Evolutionary conservation across 2,113 vertebrate species (phyloP).

Genomic region (Catharus bicknelli): DNA sequence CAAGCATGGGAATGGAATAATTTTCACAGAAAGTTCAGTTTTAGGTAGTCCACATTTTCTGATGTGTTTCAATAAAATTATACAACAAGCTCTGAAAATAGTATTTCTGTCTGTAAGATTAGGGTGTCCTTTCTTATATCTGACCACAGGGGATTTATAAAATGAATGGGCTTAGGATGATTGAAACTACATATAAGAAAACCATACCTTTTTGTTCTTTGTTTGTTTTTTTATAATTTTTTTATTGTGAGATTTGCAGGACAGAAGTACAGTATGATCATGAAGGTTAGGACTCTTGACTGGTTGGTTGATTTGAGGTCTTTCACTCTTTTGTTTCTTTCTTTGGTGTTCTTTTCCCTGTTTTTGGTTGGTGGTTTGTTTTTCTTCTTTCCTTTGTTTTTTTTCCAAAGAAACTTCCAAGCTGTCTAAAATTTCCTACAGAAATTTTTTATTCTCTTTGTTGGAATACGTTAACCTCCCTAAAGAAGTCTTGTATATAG

Average conservation of each 20-base stretch:
- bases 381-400: not conserved
- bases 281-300: not conserved
- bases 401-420: not conserved
- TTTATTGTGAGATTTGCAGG: not conserved
- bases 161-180: not conserved
- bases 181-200: not conserved
- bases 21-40: not conserved
- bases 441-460: not conserved
- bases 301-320: not conserved
- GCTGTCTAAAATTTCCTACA: not conserved
- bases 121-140: not conserved
- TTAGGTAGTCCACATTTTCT: not conserved
- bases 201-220: not conserved
- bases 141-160: not conserved
- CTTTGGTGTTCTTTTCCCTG: accelerated
- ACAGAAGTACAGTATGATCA: not conserved
- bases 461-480: not conserved
- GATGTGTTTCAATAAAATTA: not conserved
- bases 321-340: not conserved
- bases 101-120: not conserved
- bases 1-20: not conserved
- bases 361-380: not conserved
- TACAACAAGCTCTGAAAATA: not conserved
- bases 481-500: not conserved
- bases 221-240: not conserved